Percentiles rank a stretch among this genome's conserved stretches.
These are phyloP conservation scores for Drosophila malerkotliana DNA, from an alignment of 1,140 invertebrate species.

Conservation along the genomic window DNA sequence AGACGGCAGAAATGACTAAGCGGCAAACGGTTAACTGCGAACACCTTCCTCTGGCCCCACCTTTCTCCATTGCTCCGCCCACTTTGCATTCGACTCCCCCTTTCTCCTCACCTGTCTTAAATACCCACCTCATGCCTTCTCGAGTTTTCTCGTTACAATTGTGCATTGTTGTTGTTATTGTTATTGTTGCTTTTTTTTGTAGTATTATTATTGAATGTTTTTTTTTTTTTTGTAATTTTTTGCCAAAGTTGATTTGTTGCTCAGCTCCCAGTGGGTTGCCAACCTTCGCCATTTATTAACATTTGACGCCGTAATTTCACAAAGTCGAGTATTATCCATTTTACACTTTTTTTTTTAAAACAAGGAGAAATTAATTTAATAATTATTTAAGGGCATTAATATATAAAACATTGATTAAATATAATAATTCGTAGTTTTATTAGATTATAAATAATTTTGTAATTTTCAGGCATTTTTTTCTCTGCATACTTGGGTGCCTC, in stretches of 20 bases:
- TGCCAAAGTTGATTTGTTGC: constrained; percentile 52
- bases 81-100: constrained; percentile 25
- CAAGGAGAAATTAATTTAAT: background rate
- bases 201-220: constrained; percentile 34
- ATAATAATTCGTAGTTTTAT: background rate
- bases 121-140: constrained; percentile 33
- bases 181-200: constrained; percentile 43
- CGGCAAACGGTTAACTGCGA: constrained; percentile 47
- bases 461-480: background rate
- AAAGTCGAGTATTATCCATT: background rate
- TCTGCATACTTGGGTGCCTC: background rate
- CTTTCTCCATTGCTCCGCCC: background rate
- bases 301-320: constrained; percentile 80
- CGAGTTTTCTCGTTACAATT: constrained; percentile 57
- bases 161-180: constrained; percentile 46
- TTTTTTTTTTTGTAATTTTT: constrained; percentile 15
- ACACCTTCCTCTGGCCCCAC: background rate
- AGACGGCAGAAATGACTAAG: constrained; percentile 47
- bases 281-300: constrained; percentile 80
- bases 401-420: background rate
- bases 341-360: background rate
- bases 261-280: constrained; percentile 11
- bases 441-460: background rate
- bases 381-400: background rate
- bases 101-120: constrained; percentile 6